Conservation (phyloP, 2,888 invertebrate species). For the Papilio elwesi region DNA sequence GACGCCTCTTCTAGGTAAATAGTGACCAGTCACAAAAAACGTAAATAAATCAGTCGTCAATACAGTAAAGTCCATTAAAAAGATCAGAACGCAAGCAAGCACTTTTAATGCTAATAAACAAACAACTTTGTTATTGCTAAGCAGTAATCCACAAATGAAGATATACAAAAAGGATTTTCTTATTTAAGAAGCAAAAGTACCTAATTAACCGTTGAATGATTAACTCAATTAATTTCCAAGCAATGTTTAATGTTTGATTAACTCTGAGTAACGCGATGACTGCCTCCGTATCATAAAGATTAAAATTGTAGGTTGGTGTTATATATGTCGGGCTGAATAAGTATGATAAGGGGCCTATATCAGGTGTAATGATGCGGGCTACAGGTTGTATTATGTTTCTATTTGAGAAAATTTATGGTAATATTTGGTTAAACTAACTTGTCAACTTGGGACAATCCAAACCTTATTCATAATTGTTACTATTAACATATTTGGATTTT, state of each 20-base stretch:
- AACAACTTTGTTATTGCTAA: no score
- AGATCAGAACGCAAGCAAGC: no score
- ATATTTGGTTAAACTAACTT: neutral
- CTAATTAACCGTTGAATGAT: neutral
- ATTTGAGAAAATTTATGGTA: neutral
- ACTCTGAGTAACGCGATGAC: conserved; percentile 9
- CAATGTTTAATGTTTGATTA: conserved; percentile 17
- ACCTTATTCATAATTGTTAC: no score
- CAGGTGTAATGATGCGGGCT: neutral
- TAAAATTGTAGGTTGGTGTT: conserved; percentile 9
- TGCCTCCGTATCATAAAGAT: conserved; percentile 20
- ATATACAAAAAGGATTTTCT: neutral
- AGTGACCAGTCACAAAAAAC: no score
- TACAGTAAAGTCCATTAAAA: no score
- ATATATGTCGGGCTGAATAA: neutral
- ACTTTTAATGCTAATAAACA: no score
- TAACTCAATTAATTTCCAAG: neutral
- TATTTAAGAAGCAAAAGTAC: neutral
- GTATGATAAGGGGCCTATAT: conserved; percentile 1
- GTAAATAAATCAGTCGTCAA: no score
- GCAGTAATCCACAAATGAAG: no score
- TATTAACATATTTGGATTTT: no score
- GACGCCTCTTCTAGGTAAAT: no score
- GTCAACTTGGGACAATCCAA: no score
- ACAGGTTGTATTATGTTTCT: neutral